Base-by-base conservation (phyloP, 1,140 invertebrate species). In the Drosophila parvula region DNA sequence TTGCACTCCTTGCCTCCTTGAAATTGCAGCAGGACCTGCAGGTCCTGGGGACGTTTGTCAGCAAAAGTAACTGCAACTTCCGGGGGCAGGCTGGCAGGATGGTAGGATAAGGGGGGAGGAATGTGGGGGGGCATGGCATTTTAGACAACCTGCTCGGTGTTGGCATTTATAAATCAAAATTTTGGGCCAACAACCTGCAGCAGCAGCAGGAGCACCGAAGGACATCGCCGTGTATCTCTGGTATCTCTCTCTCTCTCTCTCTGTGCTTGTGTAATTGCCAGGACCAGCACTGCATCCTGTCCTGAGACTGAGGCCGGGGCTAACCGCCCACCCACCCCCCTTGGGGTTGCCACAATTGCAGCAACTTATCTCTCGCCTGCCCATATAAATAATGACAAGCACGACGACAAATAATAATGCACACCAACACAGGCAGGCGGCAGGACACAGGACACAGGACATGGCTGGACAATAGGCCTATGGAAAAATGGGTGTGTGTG, bases 311-410 rank as follows among this genome's bases (percentile, higher is more conserved):
- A 11, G 16, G 50, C 16, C 10, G n/a, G 8, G 18, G 44, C 30
- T 30, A n/a, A n/a, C n/a, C 7, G 3, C 30, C 30, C 30, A 4
- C 30, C 30, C 7, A 0, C 45, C 45, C 45, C 11, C 22, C n/a
- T n/a, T 22, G 22, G 44, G 53, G 36, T 58, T 41, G 67, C 32
- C 70, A 77, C 74, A 83, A 80, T 68, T 81, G 81, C 79, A 85
- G 85, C 84, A 88, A 90, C 88, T 89, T 90, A 90, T 89, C 83
- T 89, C 76, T 85, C 70, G 79, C 84, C 89, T 78, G 81, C 79
- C 79, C 89, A 90, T 89, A 91, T 91, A 91, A 91, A 91, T 91
- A 91, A 91, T 91, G 89, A 91, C 89, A 91, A 86, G 84, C 77
- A 91, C 84, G 89, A 91, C 85, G 89, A 91, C 89, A 91, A 91